Conservation (phyloP, 2,113 vertebrate species). For the Protomyctophum bolini region DNA sequence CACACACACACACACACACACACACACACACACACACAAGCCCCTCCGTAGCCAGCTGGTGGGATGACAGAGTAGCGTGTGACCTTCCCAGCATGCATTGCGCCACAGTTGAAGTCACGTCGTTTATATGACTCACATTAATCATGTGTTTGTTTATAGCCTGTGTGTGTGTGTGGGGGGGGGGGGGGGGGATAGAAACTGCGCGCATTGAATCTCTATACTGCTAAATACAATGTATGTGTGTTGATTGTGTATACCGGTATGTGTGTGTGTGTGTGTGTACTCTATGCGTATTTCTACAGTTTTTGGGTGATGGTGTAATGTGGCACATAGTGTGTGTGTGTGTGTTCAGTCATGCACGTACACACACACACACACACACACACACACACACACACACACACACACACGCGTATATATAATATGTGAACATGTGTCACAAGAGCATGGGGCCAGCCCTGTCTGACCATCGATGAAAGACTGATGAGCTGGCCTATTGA, state of each 20-base stretch:
- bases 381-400: background rate
- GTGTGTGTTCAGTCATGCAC: background rate
- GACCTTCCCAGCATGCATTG: conserved; percentile 79
- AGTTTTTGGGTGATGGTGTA: background rate
- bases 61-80: conserved; percentile 74
- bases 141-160: conserved; percentile 76
- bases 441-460: conserved; percentile 57
- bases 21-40: conserved; percentile 22
- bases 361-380: background rate
- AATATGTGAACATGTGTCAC: conserved; percentile 32
- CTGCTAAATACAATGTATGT: too few relatives aligned
- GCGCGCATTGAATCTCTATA: too few relatives aligned
- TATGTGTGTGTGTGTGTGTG: background rate
- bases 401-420: background rate
- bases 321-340: background rate
- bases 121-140: conserved; percentile 89
- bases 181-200: too few relatives aligned
- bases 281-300: background rate
- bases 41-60: conserved; percentile 38
- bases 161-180: conserved; percentile 3
- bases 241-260: too few relatives aligned
- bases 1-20: conserved; percentile 11
- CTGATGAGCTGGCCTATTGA: conserved; percentile 95
- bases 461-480: conserved; percentile 82
- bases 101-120: conserved; percentile 72